Percentiles rank a stretch among this genome's conserved stretches.
Evolutionary conservation across 2,113 vertebrate genomes (phyloP).

Genomic region (Elgaria multicarinata): DNA sequence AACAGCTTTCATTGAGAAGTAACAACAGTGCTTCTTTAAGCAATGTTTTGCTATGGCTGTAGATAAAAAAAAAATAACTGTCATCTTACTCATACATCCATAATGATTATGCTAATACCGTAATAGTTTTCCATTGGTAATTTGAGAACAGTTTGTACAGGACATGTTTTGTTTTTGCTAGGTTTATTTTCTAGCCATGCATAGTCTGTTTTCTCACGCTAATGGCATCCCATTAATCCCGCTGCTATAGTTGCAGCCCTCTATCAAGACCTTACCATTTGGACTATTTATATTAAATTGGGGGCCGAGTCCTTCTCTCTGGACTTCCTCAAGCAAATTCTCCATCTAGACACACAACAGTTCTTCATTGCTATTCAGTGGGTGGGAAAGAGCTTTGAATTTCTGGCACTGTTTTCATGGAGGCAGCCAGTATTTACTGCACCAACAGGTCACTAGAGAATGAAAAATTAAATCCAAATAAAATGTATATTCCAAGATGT

Average conservation of each 20-base stretch:
- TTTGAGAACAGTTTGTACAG: neutral
- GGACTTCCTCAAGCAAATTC: neutral
- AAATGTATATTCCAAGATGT: neutral
- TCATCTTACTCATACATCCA: neutral
- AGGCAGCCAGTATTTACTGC: neutral
- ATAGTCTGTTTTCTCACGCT: neutral
- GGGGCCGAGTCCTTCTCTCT: neutral
- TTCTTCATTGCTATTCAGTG: neutral
- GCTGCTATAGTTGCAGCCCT: neutral
- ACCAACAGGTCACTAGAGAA: neutral
- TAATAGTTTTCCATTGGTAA: neutral
- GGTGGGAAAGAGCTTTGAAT: neutral
- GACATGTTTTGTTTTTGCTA: neutral
- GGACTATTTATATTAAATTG: neutral
- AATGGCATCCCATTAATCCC: neutral
- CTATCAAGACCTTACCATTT: neutral
- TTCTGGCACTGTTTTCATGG: neutral
- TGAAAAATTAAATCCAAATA: conserved; percentile 15
- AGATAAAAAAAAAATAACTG: neutral
- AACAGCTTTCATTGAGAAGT: neutral
- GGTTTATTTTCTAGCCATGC: neutral
- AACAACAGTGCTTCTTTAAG: neutral
- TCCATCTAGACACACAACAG: neutral
- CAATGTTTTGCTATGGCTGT: neutral
- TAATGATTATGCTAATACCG: neutral